Conservation (phyloP, 2,888 invertebrate genomes). For the Helobdella robusta region DNA sequence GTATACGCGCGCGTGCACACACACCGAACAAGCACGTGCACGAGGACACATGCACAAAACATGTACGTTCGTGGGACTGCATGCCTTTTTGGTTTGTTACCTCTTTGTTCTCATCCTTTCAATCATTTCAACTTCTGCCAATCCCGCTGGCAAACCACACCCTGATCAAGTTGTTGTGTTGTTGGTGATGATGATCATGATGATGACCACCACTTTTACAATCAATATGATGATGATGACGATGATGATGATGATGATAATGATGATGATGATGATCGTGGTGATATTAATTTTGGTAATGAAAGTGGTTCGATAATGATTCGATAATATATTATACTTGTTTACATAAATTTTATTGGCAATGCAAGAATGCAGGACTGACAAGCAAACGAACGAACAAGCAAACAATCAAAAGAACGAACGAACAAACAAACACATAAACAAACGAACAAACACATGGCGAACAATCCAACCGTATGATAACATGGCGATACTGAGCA, state of each 20-base stretch:
- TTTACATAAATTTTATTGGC: not conserved
- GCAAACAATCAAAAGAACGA: too few relatives aligned
- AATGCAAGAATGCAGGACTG: not conserved
- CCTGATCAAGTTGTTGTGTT: conserved; percentile 40
- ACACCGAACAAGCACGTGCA: too few relatives aligned
- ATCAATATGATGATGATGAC: not conserved
- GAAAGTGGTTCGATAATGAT: too few relatives aligned
- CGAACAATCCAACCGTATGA: conserved; percentile 55
- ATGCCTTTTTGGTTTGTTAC: too few relatives aligned
- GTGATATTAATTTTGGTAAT: too few relatives aligned
- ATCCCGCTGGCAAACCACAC: conserved; percentile 58
- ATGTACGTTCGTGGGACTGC: too few relatives aligned
- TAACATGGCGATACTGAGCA: conserved; percentile 59
- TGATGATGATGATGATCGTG: not conserved
- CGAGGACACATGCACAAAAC: too few relatives aligned
- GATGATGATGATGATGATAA: not conserved
- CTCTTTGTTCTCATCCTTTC: conserved; percentile 62
- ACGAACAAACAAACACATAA: not conserved
- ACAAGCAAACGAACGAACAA: not conserved
- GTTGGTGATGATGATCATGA: not conserved
- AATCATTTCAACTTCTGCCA: conserved; percentile 57
- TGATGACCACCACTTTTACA: not conserved
- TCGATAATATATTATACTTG: too few relatives aligned
- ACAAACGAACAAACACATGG: not conserved
- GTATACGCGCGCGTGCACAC: too few relatives aligned